Evolutionary conservation across 1,140 invertebrate genomes (phyloP).

Genomic region (Planococcus citri): DNA sequence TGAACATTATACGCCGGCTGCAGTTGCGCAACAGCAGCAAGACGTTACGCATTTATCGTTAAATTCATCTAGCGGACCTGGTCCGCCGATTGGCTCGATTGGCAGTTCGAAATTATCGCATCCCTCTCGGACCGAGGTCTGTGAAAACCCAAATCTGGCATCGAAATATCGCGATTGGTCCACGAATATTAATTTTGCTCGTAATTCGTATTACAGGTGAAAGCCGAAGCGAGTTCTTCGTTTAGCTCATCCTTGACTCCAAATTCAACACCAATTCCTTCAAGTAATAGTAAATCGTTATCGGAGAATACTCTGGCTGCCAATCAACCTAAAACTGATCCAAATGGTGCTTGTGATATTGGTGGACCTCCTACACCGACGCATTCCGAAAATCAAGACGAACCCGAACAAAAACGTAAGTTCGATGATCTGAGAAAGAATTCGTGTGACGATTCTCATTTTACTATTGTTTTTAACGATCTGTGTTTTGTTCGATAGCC

Average conservation of each 20-base stretch:
- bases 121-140: not conserved
- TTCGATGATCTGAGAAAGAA: not conserved
- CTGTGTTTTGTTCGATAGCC: not conserved
- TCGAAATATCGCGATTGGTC: not conserved
- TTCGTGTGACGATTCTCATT: not conserved
- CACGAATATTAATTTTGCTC: not conserved
- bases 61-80: not conserved
- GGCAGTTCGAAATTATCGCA: not conserved
- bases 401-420: constrained; percentile 28
- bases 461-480: not conserved
- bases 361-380: constrained; percentile 52
- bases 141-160: not conserved
- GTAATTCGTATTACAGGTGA: constrained; percentile 15
- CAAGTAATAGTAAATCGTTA: not conserved
- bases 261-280: constrained; percentile 1
- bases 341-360: constrained; percentile 24
- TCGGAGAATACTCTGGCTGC: not conserved
- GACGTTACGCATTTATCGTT: constrained; percentile 19
- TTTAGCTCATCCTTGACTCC: constrained; percentile 12
- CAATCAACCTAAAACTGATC: constrained; percentile 25
- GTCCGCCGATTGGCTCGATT: not conserved
- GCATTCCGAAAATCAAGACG: constrained; percentile 53
- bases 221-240: constrained; percentile 20
- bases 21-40: constrained; percentile 17
- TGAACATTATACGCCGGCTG: constrained; percentile 38